Evolutionary conservation across 2,113 vertebrate species (phyloP).

Genomic region (Chloebia gouldiae): DNA sequence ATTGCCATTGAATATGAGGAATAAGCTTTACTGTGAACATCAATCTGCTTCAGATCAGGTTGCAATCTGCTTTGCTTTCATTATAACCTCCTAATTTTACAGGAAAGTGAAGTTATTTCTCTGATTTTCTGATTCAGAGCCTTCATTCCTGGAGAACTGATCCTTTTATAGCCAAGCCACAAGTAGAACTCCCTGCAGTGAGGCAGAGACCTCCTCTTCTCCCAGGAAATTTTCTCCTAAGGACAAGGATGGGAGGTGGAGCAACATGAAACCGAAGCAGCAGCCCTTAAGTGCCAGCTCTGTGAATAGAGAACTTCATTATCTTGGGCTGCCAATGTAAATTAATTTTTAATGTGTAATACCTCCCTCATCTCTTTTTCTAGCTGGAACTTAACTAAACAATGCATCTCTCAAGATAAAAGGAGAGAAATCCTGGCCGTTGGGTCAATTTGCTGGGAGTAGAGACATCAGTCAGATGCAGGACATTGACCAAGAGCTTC

Average conservation of each 20-base stretch:
- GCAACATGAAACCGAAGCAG: neutral
- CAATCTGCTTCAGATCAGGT: neutral
- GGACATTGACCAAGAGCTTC: neutral
- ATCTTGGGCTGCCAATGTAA: neutral
- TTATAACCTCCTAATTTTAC: neutral
- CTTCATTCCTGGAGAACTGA: neutral
- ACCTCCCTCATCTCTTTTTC: neutral
- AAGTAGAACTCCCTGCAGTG: neutral
- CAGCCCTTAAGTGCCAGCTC: neutral
- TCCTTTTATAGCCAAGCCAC: neutral
- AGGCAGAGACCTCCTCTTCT: neutral
- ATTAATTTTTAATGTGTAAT: constrained; percentile 10
- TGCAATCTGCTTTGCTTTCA: neutral
- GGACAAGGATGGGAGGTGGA: neutral
- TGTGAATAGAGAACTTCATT: neutral
- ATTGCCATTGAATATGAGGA: neutral
- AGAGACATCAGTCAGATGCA: neutral
- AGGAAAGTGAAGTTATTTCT: neutral
- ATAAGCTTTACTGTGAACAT: neutral
- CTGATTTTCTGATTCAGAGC: neutral
- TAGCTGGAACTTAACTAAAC: constrained; percentile 2
- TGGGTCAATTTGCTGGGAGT: neutral
- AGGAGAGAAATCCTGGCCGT: neutral
- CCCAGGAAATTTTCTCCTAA: neutral
- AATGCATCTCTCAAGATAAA: neutral